These are phyloP conservation scores for Dasyurus viverrinus DNA, from an alignment of 2,113 vertebrate species.

Conservation along the genomic window DNA sequence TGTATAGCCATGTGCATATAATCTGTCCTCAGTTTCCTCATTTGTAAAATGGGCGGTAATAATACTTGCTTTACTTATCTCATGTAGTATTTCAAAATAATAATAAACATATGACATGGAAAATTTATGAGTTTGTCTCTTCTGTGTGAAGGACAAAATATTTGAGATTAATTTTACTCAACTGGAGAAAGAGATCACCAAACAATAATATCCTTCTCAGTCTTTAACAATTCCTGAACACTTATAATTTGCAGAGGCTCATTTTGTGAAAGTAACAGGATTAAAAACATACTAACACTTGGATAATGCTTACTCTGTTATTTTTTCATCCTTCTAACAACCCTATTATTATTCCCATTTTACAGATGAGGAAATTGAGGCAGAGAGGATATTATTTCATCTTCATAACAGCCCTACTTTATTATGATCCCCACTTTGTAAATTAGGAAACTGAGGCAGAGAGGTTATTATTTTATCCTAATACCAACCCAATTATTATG, in stretches of 20 bases:
- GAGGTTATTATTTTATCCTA: too few relatives aligned
- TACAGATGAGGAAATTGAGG: neutral
- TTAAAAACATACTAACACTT: neutral
- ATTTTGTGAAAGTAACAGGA: neutral
- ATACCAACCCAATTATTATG: too few relatives aligned
- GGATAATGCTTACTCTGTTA: neutral
- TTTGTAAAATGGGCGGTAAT: neutral
- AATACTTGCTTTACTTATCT: neutral
- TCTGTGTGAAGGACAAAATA: neutral
- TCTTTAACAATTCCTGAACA: neutral
- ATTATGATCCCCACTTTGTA: too few relatives aligned
- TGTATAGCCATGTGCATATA: neutral
- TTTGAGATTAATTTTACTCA: neutral
- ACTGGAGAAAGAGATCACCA: neutral
- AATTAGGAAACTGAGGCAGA: too few relatives aligned
- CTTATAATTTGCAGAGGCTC: neutral
- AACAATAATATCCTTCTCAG: neutral
- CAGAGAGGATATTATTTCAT: neutral
- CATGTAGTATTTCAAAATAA: neutral
- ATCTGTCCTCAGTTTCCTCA: neutral
- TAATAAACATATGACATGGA: neutral
- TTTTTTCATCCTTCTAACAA: neutral
- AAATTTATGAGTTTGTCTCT: neutral
- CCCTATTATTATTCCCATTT: neutral
- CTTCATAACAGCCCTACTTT: too few relatives aligned